Base-by-base conservation (phyloP, 2,797 vertebrate genomes). In the Phyllotis vaccarum region DNA sequence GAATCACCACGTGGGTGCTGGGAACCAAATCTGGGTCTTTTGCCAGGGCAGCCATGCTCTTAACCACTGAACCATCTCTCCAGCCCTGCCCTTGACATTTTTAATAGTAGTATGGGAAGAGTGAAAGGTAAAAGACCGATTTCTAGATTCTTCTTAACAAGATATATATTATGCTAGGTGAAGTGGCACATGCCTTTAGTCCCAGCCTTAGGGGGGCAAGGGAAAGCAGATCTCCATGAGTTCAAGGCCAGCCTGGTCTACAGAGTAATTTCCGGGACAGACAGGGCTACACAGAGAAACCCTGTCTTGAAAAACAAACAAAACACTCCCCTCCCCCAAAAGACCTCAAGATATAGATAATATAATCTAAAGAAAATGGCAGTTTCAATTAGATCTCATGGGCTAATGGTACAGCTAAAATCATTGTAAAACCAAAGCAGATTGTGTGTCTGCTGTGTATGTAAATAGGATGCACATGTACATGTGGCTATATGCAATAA, bases 331-430 rank as follows among this genome's bases (percentile, higher is more conserved):
- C 60, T 22, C 0, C 56, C 19, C 14, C 1, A n/a, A n/a, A 70
- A 17, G 37, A 70, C n/a, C 19, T n/a, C 0, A 70, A 46, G 27
- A 70, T 70, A 70, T 21, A 31, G 31, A 37, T 70, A 72, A 72
- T 5, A 76, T 29, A 82, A 95, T 85, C 37, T 49, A 46, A 64
- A 94, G 66, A 92, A 85, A 96, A 78, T 5, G 14, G 6, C 24
- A 78, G n/a, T 93, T 93, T 74, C n/a, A 66, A 34, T 83, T 58
- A n/a, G 40, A 29, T 60, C 34, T 68, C 3, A 0, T 8, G 27
- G 78, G n/a, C 46, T 37, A 52, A 22, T 27, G 31, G 34, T 60
- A 13, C 64, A 40, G 70, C 66, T 88, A 29, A 81, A 46, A 49
- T 89, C 8, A 79, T 68, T 19, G 74, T 76, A 83, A 29, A 66